Evolutionary conservation across 2,113 vertebrate genomes (phyloP), one percentile per base, ranked within the genome.

Genomic region (Bothrops jararaca): DNA sequence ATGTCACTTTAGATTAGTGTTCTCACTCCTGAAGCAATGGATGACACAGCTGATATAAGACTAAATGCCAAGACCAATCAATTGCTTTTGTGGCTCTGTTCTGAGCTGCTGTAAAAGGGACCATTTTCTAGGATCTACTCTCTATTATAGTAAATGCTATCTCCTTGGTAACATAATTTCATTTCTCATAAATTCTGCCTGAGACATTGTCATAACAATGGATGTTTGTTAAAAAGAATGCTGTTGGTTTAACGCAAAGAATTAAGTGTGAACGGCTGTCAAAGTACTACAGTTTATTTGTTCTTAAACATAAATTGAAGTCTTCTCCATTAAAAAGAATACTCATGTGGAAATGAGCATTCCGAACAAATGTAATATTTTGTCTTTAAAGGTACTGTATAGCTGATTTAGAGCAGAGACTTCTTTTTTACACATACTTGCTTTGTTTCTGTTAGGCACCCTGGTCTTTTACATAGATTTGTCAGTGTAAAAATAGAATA

Each of bases 1-100:
- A 98, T 99, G 99, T 99, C 99, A 99, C 98, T 99, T 99, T 98
- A 98, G 98, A 99, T 99, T 99, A 99, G 98, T 98, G 98, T 98
- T 98, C 98, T 98, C 98, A 98, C 98, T 98, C 98, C 98, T 99
- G 98, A 99, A 98, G 98, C 98, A 98, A 98, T 98, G 98, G 98
- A 98, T 98, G 98, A 99, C 98, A 99, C 98, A 98, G 98, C 97
- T 98, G 98, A 98, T 98, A 98, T 98, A 98, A 98, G 98, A 98
- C 98, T 98, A 98, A 98, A 98, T 98, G 98, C 98, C 98, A 99
- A 98, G 98, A 99, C 98, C 98, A 99, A 98, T 99, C 98, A 98
- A 98, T 98, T 98, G 98, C 98, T 98, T 98, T 98, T 98, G 98
- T 98, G 98, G 97, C 98, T 98, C 97, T 98, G 97, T 97, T 97